Conservation (phyloP, 2,113 vertebrate genomes). For the Otis tarda region DNA sequence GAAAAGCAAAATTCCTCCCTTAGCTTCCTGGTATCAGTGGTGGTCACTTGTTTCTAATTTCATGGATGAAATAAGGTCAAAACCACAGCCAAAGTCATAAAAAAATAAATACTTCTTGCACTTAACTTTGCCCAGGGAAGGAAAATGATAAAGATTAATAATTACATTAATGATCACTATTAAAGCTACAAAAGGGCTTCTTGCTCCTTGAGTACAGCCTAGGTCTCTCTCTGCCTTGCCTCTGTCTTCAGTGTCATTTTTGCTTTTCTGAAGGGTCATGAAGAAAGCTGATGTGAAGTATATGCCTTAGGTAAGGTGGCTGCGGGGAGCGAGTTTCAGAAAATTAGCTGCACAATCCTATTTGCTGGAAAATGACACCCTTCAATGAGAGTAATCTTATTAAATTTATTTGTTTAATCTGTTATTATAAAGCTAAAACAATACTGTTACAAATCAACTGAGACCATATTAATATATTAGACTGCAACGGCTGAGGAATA, state of each 20-base stretch:
- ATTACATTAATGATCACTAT: neutral
- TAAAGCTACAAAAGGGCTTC: neutral
- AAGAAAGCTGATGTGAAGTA: neutral
- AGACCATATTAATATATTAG: neutral
- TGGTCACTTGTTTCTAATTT: neutral
- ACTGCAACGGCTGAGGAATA: neutral
- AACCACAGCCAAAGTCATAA: neutral
- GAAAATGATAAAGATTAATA: neutral
- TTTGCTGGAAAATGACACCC: neutral
- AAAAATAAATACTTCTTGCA: neutral
- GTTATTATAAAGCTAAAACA: neutral
- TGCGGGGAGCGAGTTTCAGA: rapidly evolving
- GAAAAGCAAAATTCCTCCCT: neutral
- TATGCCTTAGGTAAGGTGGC: neutral
- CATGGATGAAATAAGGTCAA: neutral
- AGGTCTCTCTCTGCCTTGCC: neutral
- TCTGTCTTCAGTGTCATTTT: neutral
- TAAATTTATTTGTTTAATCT: slow-evolving; percentile 15
- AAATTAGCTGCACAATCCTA: neutral
- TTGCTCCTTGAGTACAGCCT: neutral
- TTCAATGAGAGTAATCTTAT: neutral
- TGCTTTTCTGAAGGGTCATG: neutral
- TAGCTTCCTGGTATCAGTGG: neutral
- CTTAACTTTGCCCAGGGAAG: neutral
- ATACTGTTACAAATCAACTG: slow-evolving; percentile 9